These are phyloP conservation scores for Drosophila limbata DNA, from an alignment of 2,888 invertebrate genomes.

Conservation along the genomic window DNA sequence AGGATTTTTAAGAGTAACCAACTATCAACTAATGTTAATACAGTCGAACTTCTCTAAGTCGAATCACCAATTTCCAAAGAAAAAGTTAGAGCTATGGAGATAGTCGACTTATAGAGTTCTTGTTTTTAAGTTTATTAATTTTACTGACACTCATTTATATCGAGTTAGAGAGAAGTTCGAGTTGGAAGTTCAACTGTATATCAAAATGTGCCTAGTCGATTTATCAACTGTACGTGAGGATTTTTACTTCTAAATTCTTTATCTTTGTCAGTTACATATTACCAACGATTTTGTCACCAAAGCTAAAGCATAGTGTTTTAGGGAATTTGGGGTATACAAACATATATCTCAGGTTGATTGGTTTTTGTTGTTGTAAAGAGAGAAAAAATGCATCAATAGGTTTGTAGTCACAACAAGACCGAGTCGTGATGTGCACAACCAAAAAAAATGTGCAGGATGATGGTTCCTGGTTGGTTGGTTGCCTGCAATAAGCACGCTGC, in stretches of 20 bases:
- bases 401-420: constrained; percentile 42
- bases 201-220: neutral
- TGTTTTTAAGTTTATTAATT: too few species aligned
- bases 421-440: constrained; percentile 45
- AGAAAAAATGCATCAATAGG: constrained; percentile 19
- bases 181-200: too few species aligned
- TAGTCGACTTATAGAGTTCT: too few species aligned
- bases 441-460: constrained; percentile 54
- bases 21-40: neutral
- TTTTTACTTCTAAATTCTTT: neutral
- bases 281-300: neutral
- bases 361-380: neutral
- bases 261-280: constrained; percentile 5
- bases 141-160: too few species aligned
- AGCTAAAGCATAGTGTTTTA: neutral
- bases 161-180: too few species aligned
- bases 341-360: neutral
- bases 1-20: neutral
- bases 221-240: neutral
- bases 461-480: constrained; percentile 54
- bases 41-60: too few species aligned
- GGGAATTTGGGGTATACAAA: neutral
- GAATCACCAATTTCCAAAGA: too few species aligned
- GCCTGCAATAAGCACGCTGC: constrained; percentile 34
- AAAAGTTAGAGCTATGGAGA: too few species aligned